These are phyloP conservation scores for Laupala kohalensis DNA, from an alignment of 1,140 invertebrate genomes.

Conservation along the genomic window DNA sequence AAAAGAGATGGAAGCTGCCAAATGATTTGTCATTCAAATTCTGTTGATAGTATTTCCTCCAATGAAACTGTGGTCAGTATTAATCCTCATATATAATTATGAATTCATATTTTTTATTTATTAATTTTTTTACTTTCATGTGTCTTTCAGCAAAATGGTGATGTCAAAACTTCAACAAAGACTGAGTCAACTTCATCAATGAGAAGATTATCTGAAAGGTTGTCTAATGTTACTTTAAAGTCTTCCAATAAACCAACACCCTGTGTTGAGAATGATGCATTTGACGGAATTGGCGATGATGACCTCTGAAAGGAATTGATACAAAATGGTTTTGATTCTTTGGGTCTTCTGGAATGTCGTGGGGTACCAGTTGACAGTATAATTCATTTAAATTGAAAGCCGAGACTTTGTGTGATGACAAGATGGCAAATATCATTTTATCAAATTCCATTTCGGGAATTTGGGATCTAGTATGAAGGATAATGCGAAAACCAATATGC, in stretches of 20 bases:
- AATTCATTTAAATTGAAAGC: no score
- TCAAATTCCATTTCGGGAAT: not conserved
- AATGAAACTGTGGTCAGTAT: constrained; percentile 1
- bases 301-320: constrained; percentile 45
- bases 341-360: not conserved
- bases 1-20: constrained; percentile 38
- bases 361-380: not conserved
- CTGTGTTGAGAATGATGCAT: constrained; percentile 73
- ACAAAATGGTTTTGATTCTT: not conserved
- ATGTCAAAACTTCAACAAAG: constrained; percentile 14
- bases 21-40: constrained; percentile 18
- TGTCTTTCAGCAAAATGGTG: constrained; percentile 12
- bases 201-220: constrained; percentile 31
- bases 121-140: not conserved
- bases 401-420: no score
- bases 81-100: not conserved
- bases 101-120: not conserved
- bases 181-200: constrained; percentile 19
- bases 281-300: constrained; percentile 81
- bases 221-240: constrained; percentile 24
- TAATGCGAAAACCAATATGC: not conserved
- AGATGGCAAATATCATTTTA: not conserved
- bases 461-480: not conserved
- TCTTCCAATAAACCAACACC: constrained; percentile 15
- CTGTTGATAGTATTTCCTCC: constrained; percentile 3